phyloP scores from a whole-genome alignment of 1,140 invertebrate genomes.

The Caenorhabditis brenneri region DNA sequence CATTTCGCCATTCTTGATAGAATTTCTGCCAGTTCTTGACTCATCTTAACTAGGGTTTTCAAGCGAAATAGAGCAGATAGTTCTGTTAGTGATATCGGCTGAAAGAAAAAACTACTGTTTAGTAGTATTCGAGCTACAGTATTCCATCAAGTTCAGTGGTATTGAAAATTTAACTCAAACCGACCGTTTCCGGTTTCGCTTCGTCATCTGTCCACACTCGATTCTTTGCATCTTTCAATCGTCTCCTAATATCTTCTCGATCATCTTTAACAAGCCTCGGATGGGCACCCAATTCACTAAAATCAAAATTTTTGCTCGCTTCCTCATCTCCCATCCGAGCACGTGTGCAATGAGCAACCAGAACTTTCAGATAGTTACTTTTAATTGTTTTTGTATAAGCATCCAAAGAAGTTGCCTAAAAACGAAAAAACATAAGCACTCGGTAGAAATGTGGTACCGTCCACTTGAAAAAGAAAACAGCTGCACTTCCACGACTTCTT shows the following conservation, averaged over 20 bases:
- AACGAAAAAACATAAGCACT: neutral
- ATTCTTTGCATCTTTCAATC: conserved; percentile 7
- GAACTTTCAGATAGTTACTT: neutral
- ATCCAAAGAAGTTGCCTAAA: neutral
- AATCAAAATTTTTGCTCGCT: neutral
- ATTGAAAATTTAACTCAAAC: no score
- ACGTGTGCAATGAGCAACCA: conserved; percentile 14
- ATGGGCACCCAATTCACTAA: conserved; percentile 18
- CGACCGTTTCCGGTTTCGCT: neutral
- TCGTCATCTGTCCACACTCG: neutral
- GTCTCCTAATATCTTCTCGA: neutral
- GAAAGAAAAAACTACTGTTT: no score
- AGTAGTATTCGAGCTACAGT: no score
- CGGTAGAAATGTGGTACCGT: neutral
- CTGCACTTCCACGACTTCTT: neutral
- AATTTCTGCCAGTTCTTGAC: neutral
- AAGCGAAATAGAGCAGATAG: neutral
- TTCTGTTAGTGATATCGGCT: neutral
- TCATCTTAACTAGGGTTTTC: neutral
- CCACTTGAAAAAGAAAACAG: conserved; percentile 14
- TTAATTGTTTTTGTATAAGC: neutral
- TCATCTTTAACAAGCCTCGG: conserved; percentile 11
- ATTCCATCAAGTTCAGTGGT: no score
- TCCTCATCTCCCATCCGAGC: conserved; percentile 17
- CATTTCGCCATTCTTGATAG: neutral